phyloP scores from a whole-genome alignment of 2,113 vertebrate species.

The Condylura cristata region DNA sequence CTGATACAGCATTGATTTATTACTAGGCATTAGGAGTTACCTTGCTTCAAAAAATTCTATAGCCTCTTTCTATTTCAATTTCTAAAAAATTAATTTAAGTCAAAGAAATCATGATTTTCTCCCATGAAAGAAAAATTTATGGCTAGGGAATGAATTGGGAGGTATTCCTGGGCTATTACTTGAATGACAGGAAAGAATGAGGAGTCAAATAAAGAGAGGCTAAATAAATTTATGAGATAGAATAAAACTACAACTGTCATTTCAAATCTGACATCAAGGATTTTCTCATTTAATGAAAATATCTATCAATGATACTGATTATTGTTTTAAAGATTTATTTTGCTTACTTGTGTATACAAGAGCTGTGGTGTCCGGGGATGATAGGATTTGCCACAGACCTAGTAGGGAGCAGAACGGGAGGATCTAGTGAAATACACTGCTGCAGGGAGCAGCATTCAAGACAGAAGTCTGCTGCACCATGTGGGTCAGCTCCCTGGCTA shows the following conservation, averaged over 20 bases:
- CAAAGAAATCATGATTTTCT: neutral
- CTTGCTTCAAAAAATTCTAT: neutral
- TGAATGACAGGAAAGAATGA: neutral
- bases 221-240: neutral
- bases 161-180: neutral
- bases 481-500: no score
- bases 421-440: no score
- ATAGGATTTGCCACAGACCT: no score
- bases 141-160: neutral
- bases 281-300: neutral
- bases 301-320: neutral
- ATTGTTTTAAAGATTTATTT: neutral
- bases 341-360: no score
- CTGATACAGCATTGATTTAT: neutral
- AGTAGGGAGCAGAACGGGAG: no score
- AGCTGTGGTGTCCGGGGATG: no score
- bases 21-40: neutral
- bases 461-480: no score
- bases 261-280: neutral
- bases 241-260: neutral
- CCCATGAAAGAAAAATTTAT: neutral
- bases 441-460: no score
- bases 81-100: constrained; percentile 27
- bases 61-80: neutral
- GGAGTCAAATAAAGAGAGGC: neutral